Conservation (phyloP, 2,113 vertebrate genomes). For the Seriola quinqueradiata region DNA sequence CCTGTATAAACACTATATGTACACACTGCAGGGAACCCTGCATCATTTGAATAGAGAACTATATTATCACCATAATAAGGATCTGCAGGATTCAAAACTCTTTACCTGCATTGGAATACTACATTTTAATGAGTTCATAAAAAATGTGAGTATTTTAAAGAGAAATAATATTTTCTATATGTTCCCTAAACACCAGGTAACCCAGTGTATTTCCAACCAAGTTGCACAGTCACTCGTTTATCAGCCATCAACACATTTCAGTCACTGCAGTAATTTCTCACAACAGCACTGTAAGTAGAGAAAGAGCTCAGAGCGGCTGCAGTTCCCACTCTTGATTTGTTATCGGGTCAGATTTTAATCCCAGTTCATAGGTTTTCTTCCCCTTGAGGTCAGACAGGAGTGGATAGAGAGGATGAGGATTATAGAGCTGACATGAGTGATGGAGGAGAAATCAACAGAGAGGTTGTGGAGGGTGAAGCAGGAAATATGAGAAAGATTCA, state of each 20-base stretch:
- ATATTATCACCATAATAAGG: not conserved
- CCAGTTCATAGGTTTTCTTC: constrained; percentile 59
- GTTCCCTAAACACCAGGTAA: not conserved
- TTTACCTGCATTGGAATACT: not conserved
- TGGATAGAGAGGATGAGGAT: constrained; percentile 58
- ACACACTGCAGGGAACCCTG: not conserved
- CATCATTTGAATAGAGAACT: not conserved
- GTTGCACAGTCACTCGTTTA: constrained; percentile 11
- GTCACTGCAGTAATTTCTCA: constrained; percentile 33
- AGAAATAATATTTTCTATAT: not conserved
- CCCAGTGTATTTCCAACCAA: constrained; percentile 2
- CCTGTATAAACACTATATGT: not conserved
- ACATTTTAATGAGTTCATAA: not conserved
- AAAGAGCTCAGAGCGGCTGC: constrained; percentile 38
- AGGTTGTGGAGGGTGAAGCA: constrained; percentile 12
- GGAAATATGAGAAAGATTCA: not conserved
- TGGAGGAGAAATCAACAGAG: constrained; percentile 20
- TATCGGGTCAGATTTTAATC: constrained; percentile 69
- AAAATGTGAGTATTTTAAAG: not conserved
- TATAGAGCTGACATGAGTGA: constrained; percentile 48
- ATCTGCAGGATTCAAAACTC: not conserved
- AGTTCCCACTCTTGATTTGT: constrained; percentile 45
- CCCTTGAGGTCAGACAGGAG: constrained; percentile 55
- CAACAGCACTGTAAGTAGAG: constrained; percentile 8
- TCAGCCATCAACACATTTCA: constrained; percentile 34